A percentile compares a stretch with the other conserved stretches of the same genome.
These are phyloP conservation scores for Trogon surrucura DNA, from an alignment of 2,113 vertebrate genomes.

Conservation along the genomic window DNA sequence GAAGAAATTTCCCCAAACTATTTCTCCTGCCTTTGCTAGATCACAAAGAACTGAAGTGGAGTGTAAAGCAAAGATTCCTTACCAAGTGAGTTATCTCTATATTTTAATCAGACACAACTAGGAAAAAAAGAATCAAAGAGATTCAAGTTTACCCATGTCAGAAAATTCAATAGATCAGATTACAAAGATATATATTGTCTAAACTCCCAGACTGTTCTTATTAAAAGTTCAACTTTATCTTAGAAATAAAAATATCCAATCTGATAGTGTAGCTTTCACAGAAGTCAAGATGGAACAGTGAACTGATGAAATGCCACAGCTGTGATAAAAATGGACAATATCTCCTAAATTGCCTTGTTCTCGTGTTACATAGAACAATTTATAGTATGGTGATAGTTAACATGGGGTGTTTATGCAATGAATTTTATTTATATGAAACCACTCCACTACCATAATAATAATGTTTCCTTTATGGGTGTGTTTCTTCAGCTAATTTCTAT, in stretches of 20 bases:
- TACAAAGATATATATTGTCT: not conserved
- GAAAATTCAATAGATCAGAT: not conserved
- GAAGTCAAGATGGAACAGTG: not conserved
- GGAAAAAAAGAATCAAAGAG: not conserved
- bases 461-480: not conserved
- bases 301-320: not conserved
- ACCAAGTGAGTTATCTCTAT: not conserved
- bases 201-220: not conserved
- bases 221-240: slow-evolving; percentile 22
- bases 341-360: not conserved
- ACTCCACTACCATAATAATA: not conserved
- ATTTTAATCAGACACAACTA: not conserved
- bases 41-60: not conserved
- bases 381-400: not conserved
- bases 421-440: not conserved
- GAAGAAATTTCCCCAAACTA: not conserved
- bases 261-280: not conserved
- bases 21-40: not conserved
- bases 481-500: not conserved
- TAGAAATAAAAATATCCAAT: not conserved
- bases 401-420: not conserved
- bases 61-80: not conserved
- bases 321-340: not conserved
- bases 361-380: not conserved
- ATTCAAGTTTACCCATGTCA: not conserved